These are phyloP conservation scores for Centropus unirufus DNA, from an alignment of 2,113 vertebrate species.

Conservation along the genomic window DNA sequence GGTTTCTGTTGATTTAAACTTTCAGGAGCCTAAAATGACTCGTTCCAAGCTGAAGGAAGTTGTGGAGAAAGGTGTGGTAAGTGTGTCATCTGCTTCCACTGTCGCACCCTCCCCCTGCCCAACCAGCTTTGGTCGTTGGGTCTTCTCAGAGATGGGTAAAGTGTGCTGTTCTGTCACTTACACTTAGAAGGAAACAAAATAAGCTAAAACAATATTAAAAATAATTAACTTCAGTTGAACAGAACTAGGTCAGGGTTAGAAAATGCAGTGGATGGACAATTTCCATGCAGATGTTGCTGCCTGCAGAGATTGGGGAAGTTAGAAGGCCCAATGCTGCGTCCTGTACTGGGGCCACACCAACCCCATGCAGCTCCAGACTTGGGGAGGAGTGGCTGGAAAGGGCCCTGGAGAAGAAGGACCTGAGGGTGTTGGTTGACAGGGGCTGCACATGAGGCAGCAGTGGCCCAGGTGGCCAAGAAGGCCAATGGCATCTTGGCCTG, in stretches of 20 bases:
- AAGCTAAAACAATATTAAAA: neutral
- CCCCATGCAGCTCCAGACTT: too few species aligned
- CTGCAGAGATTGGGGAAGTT: neutral
- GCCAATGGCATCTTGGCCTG: too few species aligned
- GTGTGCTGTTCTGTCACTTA: neutral
- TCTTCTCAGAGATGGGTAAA: neutral
- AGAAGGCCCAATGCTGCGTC: too few species aligned
- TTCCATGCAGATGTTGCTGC: fast-evolving
- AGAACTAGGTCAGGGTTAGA: neutral
- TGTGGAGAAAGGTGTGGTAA: conserved; percentile 91
- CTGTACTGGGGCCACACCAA: too few species aligned
- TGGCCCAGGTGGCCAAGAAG: too few species aligned
- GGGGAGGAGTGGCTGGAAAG: too few species aligned
- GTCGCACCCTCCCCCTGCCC: fast-evolving
- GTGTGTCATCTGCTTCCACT: conserved; percentile 8
- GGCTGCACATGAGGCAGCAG: too few species aligned
- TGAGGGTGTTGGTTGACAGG: too few species aligned
- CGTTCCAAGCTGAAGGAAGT: conserved; percentile 95
- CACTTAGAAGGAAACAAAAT: too few species aligned
- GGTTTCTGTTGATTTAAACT: neutral
- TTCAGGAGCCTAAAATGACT: conserved; percentile 96
- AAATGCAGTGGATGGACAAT: neutral
- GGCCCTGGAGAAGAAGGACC: too few species aligned
- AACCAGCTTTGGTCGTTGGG: neutral
- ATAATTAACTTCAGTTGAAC: neutral